Evolutionary conservation across 2,888 invertebrate genomes (phyloP), one percentile per base, ranked within the genome.

Genomic region (Lithophane leautieri): DNA sequence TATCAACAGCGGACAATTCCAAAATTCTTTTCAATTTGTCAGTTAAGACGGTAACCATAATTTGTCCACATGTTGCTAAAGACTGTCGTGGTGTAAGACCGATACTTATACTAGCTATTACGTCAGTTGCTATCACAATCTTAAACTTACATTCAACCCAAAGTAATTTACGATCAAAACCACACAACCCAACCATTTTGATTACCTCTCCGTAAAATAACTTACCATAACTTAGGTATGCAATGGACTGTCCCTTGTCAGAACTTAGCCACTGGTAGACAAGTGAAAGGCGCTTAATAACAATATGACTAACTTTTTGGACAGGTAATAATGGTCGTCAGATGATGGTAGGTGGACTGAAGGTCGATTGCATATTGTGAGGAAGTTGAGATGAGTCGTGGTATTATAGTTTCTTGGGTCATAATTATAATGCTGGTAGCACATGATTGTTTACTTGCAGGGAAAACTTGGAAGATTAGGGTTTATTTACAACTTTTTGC

Each of bases 281-380:
- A 50, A 22, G 54, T n/a, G 42, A 52, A 14, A 25, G 56, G 70
- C 47, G 28, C 70, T 67, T 62, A 11, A 54, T 79, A 84, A 80
- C 81, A 81, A 81, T 81, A 81, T 40, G n/a, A n/a, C 44, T 19
- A 60, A 80, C 50, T 83, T 70, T 40, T 4, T 40, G 47, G 52
- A 63, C 62, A 70, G 84, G 63, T 80, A 14, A 58, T 42, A 47
- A n/a, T 47, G 77, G 28, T 19, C 1, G 47, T 34, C 2, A 34
- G 34, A 34, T 42, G 52, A n/a, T 47, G 77, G 28, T 19, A 2
- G 47, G 40, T 28, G 58, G 60, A 40, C 14, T 47, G 44, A 14
- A 50, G 25, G 40, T 9, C 34, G 54, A 60, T 70, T 54, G 2
- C 16, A n/a, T 44, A 40, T 56, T 70, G 4, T 22, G 25, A n/a